phyloP scores from a whole-genome alignment of 2,797 vertebrate genomes.

The Pseudotriccus pelzelni region DNA sequence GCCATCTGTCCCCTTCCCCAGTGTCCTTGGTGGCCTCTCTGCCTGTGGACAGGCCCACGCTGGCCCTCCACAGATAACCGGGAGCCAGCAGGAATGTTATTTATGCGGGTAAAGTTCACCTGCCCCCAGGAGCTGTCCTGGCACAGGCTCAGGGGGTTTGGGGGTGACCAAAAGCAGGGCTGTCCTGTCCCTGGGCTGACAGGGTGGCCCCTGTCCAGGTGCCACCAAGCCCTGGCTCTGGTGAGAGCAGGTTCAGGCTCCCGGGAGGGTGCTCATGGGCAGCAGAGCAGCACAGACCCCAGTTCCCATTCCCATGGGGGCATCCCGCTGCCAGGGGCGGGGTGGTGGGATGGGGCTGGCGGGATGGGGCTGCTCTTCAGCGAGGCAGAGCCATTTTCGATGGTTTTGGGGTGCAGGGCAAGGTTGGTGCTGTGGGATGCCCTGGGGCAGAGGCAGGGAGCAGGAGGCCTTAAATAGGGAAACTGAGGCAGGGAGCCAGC shows the following conservation, averaged over 20 bases:
- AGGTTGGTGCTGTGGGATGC: background rate
- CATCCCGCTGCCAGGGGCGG: background rate
- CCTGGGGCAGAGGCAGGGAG: background rate
- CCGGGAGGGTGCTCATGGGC: background rate
- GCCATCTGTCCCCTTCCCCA: background rate
- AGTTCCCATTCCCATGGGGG: rapidly evolving
- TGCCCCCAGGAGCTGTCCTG: rapidly evolving
- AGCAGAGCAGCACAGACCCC: background rate
- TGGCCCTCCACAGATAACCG: background rate
- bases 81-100: background rate
- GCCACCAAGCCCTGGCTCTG: background rate
- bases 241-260: background rate
- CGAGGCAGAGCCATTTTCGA: background rate
- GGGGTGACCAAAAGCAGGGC: background rate
- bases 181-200: background rate
- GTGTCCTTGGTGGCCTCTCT: background rate
- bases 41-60: background rate
- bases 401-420: background rate
- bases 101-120: background rate
- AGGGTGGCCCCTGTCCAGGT: rapidly evolving
- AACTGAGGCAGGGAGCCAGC: constrained; percentile 20
- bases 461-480: background rate
- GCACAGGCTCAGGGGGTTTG: rapidly evolving
- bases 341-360: rapidly evolving
- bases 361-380: background rate